A percentile compares a stretch with the other conserved stretches of the same genome.
Conservation (phyloP, 2,888 invertebrate species). For the Melieria omissa region DNA sequence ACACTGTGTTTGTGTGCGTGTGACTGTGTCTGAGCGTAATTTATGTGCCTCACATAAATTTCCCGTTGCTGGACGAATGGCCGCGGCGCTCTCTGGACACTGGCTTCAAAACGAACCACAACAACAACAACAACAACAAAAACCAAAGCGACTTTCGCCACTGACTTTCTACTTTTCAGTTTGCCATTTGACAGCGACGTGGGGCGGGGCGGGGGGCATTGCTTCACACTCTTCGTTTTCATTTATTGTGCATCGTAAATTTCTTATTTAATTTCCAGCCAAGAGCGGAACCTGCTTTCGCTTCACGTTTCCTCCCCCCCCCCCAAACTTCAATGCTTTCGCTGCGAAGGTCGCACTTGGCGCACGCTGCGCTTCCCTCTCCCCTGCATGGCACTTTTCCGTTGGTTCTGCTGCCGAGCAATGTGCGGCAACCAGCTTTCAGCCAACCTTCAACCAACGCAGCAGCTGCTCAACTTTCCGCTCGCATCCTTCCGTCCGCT, state of each 20-base stretch:
- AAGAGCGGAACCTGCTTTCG: no score
- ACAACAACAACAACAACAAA: background rate
- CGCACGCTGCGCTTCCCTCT: no score
- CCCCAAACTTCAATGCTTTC: background rate
- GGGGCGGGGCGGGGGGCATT: background rate
- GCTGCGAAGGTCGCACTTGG: background rate
- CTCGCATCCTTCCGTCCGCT: background rate
- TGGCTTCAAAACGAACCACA: background rate
- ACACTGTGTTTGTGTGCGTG: background rate
- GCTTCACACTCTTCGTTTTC: conserved; percentile 2
- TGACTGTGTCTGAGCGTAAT: background rate
- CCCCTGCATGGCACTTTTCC: no score
- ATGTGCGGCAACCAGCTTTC: no score
- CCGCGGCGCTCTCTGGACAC: no score
- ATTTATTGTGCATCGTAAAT: conserved; percentile 49
- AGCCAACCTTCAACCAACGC: background rate
- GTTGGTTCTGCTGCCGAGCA: no score
- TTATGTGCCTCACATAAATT: conserved; percentile 10
- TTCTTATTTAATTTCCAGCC: conserved; percentile 56
- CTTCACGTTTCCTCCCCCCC: background rate
- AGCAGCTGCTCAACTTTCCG: background rate
- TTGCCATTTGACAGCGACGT: background rate
- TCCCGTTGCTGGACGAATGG: background rate
- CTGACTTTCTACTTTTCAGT: background rate
- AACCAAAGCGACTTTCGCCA: background rate